phyloP scores from a whole-genome alignment of 1,140 invertebrate genomes.

The Ephestia elutella region DNA sequence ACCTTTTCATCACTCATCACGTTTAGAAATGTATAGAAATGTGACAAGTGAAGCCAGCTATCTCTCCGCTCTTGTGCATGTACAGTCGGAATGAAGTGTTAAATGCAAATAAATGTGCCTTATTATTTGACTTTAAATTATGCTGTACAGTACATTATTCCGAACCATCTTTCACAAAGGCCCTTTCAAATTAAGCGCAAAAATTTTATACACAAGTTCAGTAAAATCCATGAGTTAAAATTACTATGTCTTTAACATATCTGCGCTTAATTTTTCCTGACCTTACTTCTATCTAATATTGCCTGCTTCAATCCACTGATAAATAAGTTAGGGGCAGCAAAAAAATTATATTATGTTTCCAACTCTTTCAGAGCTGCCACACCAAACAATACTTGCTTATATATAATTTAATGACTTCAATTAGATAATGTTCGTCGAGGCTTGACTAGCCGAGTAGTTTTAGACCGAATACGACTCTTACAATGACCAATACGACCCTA shows the following conservation, averaged over 20 bases:
- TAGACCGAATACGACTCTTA: neutral
- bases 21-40: too few relatives aligned
- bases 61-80: neutral
- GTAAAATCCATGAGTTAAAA: too few relatives aligned
- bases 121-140: neutral
- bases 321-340: neutral
- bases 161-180: neutral
- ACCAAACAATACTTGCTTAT: neutral
- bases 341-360: neutral
- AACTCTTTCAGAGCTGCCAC: neutral
- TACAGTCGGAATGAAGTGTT: neutral
- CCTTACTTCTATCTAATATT: neutral
- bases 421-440: neutral
- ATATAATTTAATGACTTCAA: neutral
- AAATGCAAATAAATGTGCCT: neutral
- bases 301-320: too few relatives aligned
- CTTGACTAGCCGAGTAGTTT: neutral
- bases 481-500: neutral
- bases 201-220: neutral
- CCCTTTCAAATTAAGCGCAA: neutral
- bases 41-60: neutral
- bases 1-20: too few relatives aligned
- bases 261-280: neutral
- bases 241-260: too few relatives aligned
- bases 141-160: neutral